Base-by-base conservation (phyloP, 2,113 vertebrate species). In the Poeciliopsis occidentalis region DNA sequence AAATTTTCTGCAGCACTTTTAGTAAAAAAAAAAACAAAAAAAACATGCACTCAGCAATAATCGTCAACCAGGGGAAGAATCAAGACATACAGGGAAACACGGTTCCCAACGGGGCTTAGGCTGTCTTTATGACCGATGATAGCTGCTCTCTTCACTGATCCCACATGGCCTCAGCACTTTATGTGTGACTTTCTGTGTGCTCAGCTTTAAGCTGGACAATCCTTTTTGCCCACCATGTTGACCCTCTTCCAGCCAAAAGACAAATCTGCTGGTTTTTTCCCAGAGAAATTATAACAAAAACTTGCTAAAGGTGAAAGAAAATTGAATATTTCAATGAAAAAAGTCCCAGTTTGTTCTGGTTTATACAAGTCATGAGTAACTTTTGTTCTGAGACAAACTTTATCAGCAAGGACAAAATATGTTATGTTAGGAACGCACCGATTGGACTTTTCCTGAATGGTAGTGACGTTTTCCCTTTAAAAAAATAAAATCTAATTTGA, bases 61-160 rank as follows among this genome's bases (percentile, higher is more conserved):
- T 4, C 31, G 64, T 71, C 71, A 75, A 71, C 65, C 67, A 22
- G 34, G 75, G 60, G 70, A 67, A 66, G 80, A 67, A 60, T 41
- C 2, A n/a, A 64, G 69, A 77, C 78, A 76, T 71, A 66, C 85
- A 85, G 73, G 82, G 89, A 85, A 85, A 85, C 82, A 65, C 62
- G 47, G 54, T 71, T 67, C 87, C 89, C 79, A 73, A 0, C 47
- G 79, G 81, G 85, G 64, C 66, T 73, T 4, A 6, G 62, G 80
- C 82, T 89, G 88, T 90, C 90, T 63, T 47, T 73, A 69, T 90
- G 92, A 92, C 69, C 77, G 85, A 93, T 91, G 81, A 87, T 81
- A 72, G 78, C 86, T 77, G 67, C 83, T 78, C 82, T 79, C 77
- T 70, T 19, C 84, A 72, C 77, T 85, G 64, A 81, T 88, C 87